Conservation (phyloP, 1,140 invertebrate genomes). For the Cepaea nemoralis region DNA sequence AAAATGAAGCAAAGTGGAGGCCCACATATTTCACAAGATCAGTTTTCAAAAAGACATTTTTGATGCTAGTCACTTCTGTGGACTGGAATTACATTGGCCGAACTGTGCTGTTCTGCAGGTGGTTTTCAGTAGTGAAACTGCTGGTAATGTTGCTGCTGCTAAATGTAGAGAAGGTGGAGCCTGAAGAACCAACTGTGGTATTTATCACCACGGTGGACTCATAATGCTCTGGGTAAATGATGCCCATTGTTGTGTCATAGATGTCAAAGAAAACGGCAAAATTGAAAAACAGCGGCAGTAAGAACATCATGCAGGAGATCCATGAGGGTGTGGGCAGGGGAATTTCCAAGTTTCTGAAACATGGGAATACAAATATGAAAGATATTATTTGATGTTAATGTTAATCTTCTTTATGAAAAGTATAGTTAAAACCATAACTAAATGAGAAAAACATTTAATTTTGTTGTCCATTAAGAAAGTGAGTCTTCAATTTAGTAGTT, state of each 20-base stretch:
- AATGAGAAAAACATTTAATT: too few relatives aligned
- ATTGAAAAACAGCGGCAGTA: constrained; percentile 60
- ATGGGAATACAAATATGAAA: too few relatives aligned
- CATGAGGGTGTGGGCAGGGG: constrained; percentile 32
- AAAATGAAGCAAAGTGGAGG: too few relatives aligned
- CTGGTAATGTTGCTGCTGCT: neutral
- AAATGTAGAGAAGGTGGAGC: too few relatives aligned
- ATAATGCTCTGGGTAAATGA: constrained; percentile 42
- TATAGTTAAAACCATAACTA: too few relatives aligned
- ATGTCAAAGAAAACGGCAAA: constrained; percentile 62
- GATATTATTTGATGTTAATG: too few relatives aligned
- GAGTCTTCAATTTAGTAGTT: too few relatives aligned
- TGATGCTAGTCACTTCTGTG: neutral
- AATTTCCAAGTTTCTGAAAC: too few relatives aligned
- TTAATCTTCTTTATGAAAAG: neutral
- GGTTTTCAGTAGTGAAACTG: neutral
- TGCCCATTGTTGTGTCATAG: constrained; percentile 51
- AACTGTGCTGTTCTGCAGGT: neutral
- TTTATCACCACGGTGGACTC: constrained; percentile 4
- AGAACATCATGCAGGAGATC: constrained; percentile 48
- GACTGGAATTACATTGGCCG: neutral
- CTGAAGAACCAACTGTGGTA: neutral
- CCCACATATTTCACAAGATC: neutral
- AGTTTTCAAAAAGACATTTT: neutral
- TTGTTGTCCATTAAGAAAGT: too few relatives aligned